phyloP scores from a whole-genome alignment of 2,797 vertebrate species.

The Aeoliscus strigatus region DNA sequence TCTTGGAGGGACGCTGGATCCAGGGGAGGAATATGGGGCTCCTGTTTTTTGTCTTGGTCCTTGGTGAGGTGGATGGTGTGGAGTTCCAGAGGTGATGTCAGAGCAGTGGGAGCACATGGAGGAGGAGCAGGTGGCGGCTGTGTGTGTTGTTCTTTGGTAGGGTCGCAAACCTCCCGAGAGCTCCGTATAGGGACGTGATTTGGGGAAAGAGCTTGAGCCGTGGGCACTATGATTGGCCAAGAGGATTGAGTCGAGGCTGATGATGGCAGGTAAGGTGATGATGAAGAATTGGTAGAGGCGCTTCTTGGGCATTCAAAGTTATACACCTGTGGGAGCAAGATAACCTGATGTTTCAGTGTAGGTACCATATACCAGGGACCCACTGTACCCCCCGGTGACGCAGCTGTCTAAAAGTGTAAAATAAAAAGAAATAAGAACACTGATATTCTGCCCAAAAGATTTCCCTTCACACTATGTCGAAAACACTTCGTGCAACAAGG shows the following conservation, averaged over 20 bases:
- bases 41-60: constrained; percentile 60
- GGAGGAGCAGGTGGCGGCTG: constrained; percentile 44
- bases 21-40: constrained; percentile 51
- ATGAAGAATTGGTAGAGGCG: constrained; percentile 55
- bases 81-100: constrained; percentile 61
- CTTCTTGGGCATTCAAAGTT: constrained; percentile 81
- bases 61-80: constrained; percentile 66
- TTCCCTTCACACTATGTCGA: too few species aligned
- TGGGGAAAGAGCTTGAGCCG: constrained; percentile 74
- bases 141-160: constrained; percentile 48
- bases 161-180: constrained; percentile 40
- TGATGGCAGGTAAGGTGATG: constrained; percentile 40
- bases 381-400: too few species aligned
- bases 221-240: constrained; percentile 85
- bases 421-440: too few species aligned
- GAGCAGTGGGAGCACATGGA: constrained; percentile 46
- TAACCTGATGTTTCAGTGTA: not conserved
- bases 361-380: too few species aligned
- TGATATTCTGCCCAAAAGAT: too few species aligned
- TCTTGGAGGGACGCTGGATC: constrained; percentile 46
- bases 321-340: constrained; percentile 72
- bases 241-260: constrained; percentile 60
- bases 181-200: constrained; percentile 42
- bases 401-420: too few species aligned
- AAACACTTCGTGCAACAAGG: too few species aligned